Percentiles rank a stretch among this genome's conserved stretches.
These are phyloP conservation scores for Scelioninae gen. 1 DNA, from an alignment of 2,888 invertebrate genomes.

Conservation along the genomic window DNA sequence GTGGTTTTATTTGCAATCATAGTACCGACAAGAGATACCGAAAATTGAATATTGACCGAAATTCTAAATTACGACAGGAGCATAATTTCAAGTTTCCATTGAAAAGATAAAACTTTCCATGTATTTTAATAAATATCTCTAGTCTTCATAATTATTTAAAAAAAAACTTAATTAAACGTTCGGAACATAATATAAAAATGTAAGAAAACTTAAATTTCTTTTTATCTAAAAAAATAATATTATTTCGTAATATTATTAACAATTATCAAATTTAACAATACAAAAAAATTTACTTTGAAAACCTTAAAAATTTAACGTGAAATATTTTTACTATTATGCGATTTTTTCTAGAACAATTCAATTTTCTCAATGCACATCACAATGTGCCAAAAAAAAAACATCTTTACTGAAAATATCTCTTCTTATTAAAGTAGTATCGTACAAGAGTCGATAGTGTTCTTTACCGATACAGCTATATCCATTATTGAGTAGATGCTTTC, in stretches of 20 bases:
- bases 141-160: not conserved
- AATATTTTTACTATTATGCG: too few species aligned
- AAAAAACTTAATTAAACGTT: not conserved
- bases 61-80: slow-evolving; percentile 23
- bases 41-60: slow-evolving; percentile 49
- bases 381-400: not conserved
- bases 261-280: too few species aligned
- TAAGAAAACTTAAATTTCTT: too few species aligned
- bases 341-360: too few species aligned
- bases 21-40: slow-evolving; percentile 13
- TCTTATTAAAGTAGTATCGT: not conserved
- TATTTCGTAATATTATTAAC: too few species aligned
- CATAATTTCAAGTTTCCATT: slow-evolving; percentile 10
- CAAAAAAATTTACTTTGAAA: too few species aligned
- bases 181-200: too few species aligned
- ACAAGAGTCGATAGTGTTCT: not conserved
- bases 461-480: slow-evolving; percentile 4
- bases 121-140: too few species aligned
- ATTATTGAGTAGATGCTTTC: slow-evolving; percentile 33
- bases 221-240: too few species aligned
- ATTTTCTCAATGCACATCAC: too few species aligned
- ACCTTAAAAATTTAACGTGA: too few species aligned
- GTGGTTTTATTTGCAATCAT: slow-evolving; percentile 43
- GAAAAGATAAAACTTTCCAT: not conserved
- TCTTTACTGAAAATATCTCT: not conserved